Conservation (phyloP, 2,888 invertebrate species). For the Ophioninae sp. region DNA sequence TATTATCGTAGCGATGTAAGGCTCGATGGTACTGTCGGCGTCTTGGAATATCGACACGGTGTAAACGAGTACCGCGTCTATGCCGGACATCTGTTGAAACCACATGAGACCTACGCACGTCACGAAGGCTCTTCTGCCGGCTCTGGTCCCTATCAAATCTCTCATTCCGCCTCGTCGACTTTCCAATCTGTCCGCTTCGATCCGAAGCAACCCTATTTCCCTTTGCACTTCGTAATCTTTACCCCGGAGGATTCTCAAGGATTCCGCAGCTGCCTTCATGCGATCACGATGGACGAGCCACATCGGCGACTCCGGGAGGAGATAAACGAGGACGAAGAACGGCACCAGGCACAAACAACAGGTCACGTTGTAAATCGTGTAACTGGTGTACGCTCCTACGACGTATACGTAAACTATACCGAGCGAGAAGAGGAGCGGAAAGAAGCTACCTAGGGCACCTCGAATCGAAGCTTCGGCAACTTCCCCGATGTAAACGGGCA, state of each 20-base stretch:
- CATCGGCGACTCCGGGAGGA: conserved; percentile 75
- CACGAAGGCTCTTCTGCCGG: conserved; percentile 80
- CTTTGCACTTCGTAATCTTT: conserved; percentile 68
- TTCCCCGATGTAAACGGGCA: conserved; percentile 83
- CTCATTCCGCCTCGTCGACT: conserved; percentile 73
- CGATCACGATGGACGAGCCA: conserved; percentile 73
- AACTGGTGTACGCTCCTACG: conserved; percentile 80
- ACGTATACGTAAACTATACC: conserved; percentile 82
- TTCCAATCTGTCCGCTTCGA: conserved; percentile 72
- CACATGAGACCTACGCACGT: conserved; percentile 83
- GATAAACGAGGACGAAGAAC: conserved; percentile 74
- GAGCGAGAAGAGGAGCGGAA: conserved; percentile 81
- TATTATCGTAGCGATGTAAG: conserved; percentile 81
- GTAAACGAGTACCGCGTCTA: conserved; percentile 81
- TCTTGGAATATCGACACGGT: conserved; percentile 79
- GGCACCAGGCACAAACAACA: conserved; percentile 78
- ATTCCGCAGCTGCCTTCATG: conserved; percentile 68
- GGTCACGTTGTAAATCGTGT: conserved; percentile 80
- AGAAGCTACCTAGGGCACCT: conserved; percentile 82
- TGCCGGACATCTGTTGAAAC: conserved; percentile 81
- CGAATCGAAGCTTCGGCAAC: conserved; percentile 82
- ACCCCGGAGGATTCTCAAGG: conserved; percentile 70
- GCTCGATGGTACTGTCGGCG: conserved; percentile 79
- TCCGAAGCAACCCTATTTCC: conserved; percentile 71
- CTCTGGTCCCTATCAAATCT: conserved; percentile 73